phyloP scores from a whole-genome alignment of 2,888 invertebrate genomes.

The Diarsia brunnea region DNA sequence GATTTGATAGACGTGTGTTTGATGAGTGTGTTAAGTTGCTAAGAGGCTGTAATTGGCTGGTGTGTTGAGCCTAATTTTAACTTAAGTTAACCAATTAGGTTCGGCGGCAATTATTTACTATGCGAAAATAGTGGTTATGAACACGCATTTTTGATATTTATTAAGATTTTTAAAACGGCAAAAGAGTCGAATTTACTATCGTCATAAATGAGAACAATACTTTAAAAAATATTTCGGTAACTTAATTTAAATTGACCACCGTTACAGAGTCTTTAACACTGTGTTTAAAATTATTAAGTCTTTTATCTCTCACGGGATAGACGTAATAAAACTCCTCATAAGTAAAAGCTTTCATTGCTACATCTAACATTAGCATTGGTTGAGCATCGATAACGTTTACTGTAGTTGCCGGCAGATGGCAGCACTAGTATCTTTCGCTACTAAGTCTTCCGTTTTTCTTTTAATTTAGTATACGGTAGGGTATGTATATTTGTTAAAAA shows the following conservation, averaged over 20 bases:
- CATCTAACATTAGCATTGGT: slow-evolving; percentile 2
- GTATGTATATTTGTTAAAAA: neutral
- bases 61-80: neutral
- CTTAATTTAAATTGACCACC: neutral
- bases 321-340: neutral
- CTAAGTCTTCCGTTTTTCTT: neutral
- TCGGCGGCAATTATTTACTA: slow-evolving; percentile 4
- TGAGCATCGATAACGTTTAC: neutral
- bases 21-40: slow-evolving; percentile 29
- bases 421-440: slow-evolving; percentile 12
- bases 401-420: slow-evolving; percentile 48
- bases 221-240: too few species aligned
- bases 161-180: neutral
- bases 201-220: neutral
- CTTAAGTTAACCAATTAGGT: slow-evolving; percentile 10
- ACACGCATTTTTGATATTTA: slow-evolving; percentile 11
- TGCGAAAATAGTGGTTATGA: neutral
- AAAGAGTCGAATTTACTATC: neutral
- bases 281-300: neutral
- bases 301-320: neutral
- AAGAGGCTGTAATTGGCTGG: slow-evolving; percentile 30
- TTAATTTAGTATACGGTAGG: neutral
- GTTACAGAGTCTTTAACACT: neutral
- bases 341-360: slow-evolving; percentile 7
- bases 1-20: slow-evolving; percentile 27